Evolutionary conservation across 2,797 vertebrate genomes (phyloP), one percentile per base, ranked within the genome.

Genomic region (Catostomus latipinnis): DNA sequence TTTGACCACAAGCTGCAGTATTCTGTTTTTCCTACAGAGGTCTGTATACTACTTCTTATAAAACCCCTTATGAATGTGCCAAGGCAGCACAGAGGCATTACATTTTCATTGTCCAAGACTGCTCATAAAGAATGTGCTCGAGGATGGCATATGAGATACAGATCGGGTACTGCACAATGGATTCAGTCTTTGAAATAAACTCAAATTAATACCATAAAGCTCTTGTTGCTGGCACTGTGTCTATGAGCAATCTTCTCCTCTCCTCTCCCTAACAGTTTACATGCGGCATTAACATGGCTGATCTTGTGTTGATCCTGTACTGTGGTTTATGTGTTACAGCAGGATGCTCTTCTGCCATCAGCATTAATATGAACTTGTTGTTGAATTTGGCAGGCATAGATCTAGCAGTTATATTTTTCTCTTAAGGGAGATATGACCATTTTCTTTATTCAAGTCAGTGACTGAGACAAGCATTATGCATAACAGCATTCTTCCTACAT

Each of bases 1-100:
- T 71, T 76, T 54, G 60, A 50, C 56, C 54, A 54, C 34, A 71
- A 71, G 54, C 52, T 81, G 83, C 81, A 83, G 54, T 76, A 52
- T 80, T 66, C 48, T 10, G 60, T 66, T 60, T 78, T 13, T 74
- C 85, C 85, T 83, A 76, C 72, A 86, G 83, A 82, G 75, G 81
- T 78, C 84, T 83, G 81, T 78, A 83, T 62, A 65, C 57, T 71
- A 66, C 53, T 68, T 68, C 56, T 13, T 54, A 69, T 70, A 67
- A 76, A 69, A 66, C 12, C 0, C 49, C 1, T 48, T 49, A 74
- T 45, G 53, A 61, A 62, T 61, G 9, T 66, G 48, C 82, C 43
- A 16, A 3, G 4, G 34, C 48, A 45, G 34, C 22, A 56, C 22
- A 56, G 10, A 62, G 50, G 11, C n/a, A 61, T 69, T n/a, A 34